Conservation (phyloP, 2,113 vertebrate genomes). For the Ictalurus punctatus region DNA sequence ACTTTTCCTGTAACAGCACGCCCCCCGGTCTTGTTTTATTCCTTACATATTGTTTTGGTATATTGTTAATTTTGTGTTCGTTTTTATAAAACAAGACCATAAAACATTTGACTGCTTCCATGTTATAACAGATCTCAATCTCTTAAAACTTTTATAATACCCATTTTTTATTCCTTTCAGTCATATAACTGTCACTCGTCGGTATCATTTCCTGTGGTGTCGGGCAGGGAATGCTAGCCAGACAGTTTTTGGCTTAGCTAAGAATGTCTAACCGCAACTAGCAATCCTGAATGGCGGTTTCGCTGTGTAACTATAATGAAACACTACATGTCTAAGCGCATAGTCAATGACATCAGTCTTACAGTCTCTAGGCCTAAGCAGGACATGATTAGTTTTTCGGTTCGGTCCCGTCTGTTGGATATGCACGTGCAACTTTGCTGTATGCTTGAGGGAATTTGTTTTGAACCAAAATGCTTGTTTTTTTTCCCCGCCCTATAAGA, state of each 20-base stretch:
- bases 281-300: constrained; percentile 21
- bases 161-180: constrained; percentile 23
- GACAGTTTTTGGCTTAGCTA: constrained; percentile 42
- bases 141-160: constrained; percentile 19
- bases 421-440: neutral
- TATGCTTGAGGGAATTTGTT: constrained; percentile 17
- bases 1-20: too few species aligned
- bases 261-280: constrained; percentile 39
- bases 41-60: neutral
- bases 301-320: constrained; percentile 37
- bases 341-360: constrained; percentile 48
- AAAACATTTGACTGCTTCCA: constrained; percentile 2
- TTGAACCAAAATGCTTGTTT: constrained; percentile 5
- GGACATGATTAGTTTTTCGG: constrained; percentile 11
- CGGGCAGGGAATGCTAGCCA: constrained; percentile 48
- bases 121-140: constrained; percentile 18
- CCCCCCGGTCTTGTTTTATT: neutral
- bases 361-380: constrained; percentile 2
- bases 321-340: constrained; percentile 33
- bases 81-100: neutral
- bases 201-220: constrained; percentile 40
- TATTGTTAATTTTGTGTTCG: neutral
- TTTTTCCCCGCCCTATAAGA: neutral
- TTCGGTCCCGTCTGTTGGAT: neutral
- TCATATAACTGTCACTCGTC: constrained; percentile 24